Evolutionary conservation across 2,113 vertebrate genomes (phyloP), one percentile per base, ranked within the genome.

Genomic region (Hylia prasina): DNA sequence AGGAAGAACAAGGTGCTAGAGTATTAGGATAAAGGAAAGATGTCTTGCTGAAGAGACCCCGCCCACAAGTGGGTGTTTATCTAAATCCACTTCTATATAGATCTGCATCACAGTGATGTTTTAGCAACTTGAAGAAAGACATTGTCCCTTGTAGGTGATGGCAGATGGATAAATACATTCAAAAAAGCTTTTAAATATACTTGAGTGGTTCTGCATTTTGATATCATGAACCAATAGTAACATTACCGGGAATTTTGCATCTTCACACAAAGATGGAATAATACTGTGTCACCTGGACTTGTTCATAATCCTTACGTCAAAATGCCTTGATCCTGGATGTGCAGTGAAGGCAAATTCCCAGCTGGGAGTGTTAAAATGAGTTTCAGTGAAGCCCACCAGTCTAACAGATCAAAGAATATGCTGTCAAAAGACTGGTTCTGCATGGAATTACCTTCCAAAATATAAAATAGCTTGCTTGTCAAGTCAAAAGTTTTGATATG

Each of bases 381-480:
- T 53, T 81, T 87, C 77, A 91, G 64, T 33, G 39, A 96, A 81
- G 48, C 31, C 90, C 53, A 65, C 37, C 70, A 84, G 64, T 57
- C 80, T 63, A 50, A 70, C 7, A 94, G 50, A 92, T 95, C 83
- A 94, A 96, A 91, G 45, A 83, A 89, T n/a, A 91, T 61, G 13
- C 69, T 89, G 83, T 91, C 81, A 89, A 68, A 89, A 87, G 84
- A 42, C 64, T 80, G 27, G 31, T 61, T 83, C 68, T 95, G 72
- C 82, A 45, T 77, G 80, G 86, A 85, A 86, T 94, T 92, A 83
- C 58, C 64, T 88, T 90, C 54, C 63, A 80, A 93, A 92, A 86
- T 66, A 90, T 54, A 73, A 86, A 96, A 95, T 9, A 89, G 76
- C 47, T 94, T 85, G 27, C 54, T 73, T 77, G 79, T 73, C 58